Evolutionary conservation across 1,140 invertebrate species (phyloP).

Genomic region (Leguminivora glycinivorella): DNA sequence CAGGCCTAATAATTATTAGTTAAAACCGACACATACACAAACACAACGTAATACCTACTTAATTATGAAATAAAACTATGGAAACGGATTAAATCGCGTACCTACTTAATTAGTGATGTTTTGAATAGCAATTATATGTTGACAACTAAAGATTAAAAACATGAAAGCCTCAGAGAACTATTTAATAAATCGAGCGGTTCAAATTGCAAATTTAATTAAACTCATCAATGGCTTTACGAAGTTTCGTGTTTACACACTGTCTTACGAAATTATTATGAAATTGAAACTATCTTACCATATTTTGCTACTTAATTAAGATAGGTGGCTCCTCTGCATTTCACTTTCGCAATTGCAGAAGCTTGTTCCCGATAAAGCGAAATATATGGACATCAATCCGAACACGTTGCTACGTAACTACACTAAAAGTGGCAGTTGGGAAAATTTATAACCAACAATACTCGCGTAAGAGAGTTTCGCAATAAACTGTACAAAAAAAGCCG

Average conservation of each 20-base stretch:
- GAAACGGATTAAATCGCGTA: too few relatives aligned
- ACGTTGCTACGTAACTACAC: conserved; percentile 30
- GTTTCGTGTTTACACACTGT: not conserved
- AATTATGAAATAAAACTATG: too few relatives aligned
- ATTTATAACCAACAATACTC: conserved; percentile 32
- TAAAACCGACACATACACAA: conserved; percentile 38
- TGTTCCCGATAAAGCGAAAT: conserved; percentile 19
- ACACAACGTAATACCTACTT: too few relatives aligned
- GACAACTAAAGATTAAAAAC: not conserved
- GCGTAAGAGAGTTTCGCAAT: conserved; percentile 32
- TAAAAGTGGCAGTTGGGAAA: conserved; percentile 32
- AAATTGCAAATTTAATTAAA: too few relatives aligned
- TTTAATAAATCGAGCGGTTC: too few relatives aligned
- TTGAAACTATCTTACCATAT: not conserved
- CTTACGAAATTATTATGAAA: not conserved
- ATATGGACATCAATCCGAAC: conserved; percentile 38
- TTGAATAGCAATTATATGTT: conserved; percentile 21
- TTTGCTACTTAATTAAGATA: conserved; percentile 22
- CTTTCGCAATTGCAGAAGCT: conserved; percentile 34
- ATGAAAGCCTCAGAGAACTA: not conserved
- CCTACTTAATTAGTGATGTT: conserved; percentile 42
- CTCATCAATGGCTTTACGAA: not conserved
- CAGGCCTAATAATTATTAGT: conserved; percentile 39
- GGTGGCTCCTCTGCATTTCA: conserved; percentile 21
- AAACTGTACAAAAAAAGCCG: conserved; percentile 41